Evolutionary conservation across 2,113 vertebrate genomes (phyloP).

Genomic region (Dendropsophus ebraccatus): DNA sequence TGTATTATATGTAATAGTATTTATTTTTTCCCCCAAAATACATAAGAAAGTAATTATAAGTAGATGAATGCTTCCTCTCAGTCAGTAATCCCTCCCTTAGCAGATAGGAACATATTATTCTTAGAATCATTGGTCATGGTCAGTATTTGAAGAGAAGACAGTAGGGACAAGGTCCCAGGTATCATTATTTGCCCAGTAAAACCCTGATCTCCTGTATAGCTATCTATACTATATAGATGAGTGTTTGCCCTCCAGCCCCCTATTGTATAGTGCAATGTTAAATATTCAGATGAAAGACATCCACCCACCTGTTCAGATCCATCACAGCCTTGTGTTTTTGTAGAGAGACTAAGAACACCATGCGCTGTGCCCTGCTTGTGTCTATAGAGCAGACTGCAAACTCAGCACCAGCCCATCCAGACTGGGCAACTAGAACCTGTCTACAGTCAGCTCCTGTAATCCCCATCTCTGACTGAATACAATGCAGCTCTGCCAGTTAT

Average conservation of each 20-base stretch:
- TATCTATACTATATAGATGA: too few species aligned
- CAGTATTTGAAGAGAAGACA: too few species aligned
- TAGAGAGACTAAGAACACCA: conserved; percentile 58
- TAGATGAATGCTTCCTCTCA: too few species aligned
- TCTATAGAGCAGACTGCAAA: conserved; percentile 75
- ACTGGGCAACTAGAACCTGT: conserved; percentile 67
- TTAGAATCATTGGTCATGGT: too few species aligned
- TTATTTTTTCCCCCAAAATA: too few species aligned
- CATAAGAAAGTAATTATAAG: too few species aligned
- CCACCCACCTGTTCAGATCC: conserved; percentile 69
- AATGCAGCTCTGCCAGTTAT: conserved; percentile 17
- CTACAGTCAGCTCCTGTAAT: conserved; percentile 71
- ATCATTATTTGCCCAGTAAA: neutral
- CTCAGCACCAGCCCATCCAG: conserved; percentile 73
- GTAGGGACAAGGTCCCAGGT: too few species aligned
- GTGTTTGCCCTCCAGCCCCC: neutral
- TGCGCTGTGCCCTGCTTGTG: conserved; percentile 64
- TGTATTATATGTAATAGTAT: too few species aligned
- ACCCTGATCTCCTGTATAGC: neutral
- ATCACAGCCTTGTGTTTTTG: conserved; percentile 64
- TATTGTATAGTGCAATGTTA: neutral
- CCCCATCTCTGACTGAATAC: conserved; percentile 36
- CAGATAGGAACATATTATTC: too few species aligned
- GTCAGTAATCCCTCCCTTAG: too few species aligned
- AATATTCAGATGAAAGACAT: conserved; percentile 46